These are phyloP conservation scores for Notodonta dromedarius DNA, from an alignment of 2,888 invertebrate genomes.

Conservation along the genomic window DNA sequence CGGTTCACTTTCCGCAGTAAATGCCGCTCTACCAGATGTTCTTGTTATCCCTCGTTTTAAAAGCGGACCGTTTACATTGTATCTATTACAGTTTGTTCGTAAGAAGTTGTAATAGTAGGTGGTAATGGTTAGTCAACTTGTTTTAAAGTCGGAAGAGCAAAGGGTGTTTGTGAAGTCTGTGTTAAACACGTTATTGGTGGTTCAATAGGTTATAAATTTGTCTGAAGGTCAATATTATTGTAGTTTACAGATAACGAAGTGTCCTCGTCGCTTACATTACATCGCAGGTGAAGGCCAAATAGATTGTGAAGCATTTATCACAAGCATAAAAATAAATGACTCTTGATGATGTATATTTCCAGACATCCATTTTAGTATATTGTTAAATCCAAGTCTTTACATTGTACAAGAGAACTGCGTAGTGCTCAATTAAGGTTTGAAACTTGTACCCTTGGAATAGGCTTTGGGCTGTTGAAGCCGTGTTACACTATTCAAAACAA, in stretches of 20 bases:
- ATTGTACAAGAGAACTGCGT: not conserved
- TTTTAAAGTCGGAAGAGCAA: not conserved
- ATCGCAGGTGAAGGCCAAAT: no score
- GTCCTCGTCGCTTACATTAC: no score
- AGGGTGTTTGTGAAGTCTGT: not conserved
- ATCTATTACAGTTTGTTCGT: not conserved
- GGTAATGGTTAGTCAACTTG: not conserved
- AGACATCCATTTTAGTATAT: not conserved
- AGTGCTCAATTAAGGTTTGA: not conserved
- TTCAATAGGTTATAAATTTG: no score
- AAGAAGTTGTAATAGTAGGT: not conserved
- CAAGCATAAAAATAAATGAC: not conserved
- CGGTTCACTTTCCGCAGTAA: constrained; percentile 1
- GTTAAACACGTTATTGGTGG: not conserved
- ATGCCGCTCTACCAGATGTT: not conserved
- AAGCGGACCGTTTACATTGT: not conserved
- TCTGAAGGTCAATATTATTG: no score
- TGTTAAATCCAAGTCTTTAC: not conserved
- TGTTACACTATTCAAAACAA: not conserved
- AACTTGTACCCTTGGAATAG: not conserved
- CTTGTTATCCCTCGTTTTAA: not conserved
- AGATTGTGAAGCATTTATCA: not conserved
- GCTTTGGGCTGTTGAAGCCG: not conserved
- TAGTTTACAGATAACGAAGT: no score
- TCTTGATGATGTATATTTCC: not conserved